Conservation (phyloP, 2,113 vertebrate genomes). For the Jaculus jaculus region DNA sequence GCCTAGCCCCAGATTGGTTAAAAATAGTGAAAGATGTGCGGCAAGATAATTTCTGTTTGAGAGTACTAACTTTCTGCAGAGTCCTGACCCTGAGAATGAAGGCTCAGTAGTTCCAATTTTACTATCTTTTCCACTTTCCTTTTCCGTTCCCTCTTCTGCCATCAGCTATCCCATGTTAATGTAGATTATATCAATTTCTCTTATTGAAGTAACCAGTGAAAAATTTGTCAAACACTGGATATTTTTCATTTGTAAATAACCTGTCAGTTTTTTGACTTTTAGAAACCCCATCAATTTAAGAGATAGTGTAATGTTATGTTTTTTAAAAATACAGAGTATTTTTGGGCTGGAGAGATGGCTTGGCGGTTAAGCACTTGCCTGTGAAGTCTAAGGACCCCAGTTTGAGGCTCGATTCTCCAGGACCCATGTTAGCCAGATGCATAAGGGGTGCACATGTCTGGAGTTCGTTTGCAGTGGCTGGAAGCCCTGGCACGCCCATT, state of each 20-base stretch:
- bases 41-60: not conserved
- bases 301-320: constrained; percentile 53
- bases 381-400: no score
- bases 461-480: no score
- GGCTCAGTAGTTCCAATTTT: not conserved
- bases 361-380: no score
- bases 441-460: no score
- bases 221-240: constrained; percentile 1
- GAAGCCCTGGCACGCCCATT: no score
- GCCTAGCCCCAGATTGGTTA: not conserved
- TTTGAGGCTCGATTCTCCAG: no score
- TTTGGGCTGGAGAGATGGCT: no score
- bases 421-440: no score
- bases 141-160: not conserved
- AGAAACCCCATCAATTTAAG: constrained; percentile 43
- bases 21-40: not conserved
- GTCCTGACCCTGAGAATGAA: not conserved
- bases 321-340: not conserved
- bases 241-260: constrained; percentile 23
- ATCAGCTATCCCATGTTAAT: not conserved
- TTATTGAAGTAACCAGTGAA: not conserved
- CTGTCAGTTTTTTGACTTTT: constrained; percentile 28
- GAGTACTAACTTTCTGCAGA: not conserved
- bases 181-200: not conserved
- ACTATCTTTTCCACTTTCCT: not conserved